Evolutionary conservation across 2,113 vertebrate genomes (phyloP).

Genomic region (Albula goreensis): DNA sequence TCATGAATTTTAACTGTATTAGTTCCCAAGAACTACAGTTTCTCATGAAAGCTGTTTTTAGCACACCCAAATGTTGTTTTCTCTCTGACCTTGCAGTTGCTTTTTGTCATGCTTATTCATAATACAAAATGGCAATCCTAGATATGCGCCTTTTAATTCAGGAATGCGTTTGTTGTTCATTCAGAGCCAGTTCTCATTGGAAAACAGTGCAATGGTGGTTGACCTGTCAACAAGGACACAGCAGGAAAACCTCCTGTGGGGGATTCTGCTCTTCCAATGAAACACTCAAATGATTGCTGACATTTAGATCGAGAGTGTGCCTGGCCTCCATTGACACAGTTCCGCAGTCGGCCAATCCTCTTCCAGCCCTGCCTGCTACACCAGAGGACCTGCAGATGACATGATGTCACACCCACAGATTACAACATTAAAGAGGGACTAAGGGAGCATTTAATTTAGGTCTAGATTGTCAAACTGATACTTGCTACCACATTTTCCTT

Average conservation of each 20-base stretch:
- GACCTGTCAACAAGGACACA: conserved; percentile 23
- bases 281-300: conserved; percentile 36
- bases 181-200: neutral
- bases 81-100: neutral
- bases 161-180: neutral
- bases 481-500: too few relatives aligned
- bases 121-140: neutral
- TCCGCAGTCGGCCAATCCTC: neutral
- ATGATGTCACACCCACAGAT: conserved; percentile 56
- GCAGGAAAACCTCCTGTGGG: conserved; percentile 3
- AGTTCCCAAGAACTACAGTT: neutral
- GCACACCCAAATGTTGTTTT: neutral
- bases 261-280: conserved; percentile 31
- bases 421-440: too few relatives aligned
- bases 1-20: neutral
- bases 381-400: neutral
- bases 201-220: conserved; percentile 18
- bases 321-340: conserved; percentile 18
- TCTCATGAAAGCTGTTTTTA: neutral
- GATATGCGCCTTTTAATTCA: neutral
- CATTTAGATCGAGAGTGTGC: conserved; percentile 37
- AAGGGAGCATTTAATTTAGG: too few relatives aligned
- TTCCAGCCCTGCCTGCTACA: neutral
- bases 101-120: neutral
- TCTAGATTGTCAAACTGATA: too few relatives aligned